These are phyloP conservation scores for Deroplatys truncata DNA, from an alignment of 2,888 invertebrate genomes.

Conservation along the genomic window DNA sequence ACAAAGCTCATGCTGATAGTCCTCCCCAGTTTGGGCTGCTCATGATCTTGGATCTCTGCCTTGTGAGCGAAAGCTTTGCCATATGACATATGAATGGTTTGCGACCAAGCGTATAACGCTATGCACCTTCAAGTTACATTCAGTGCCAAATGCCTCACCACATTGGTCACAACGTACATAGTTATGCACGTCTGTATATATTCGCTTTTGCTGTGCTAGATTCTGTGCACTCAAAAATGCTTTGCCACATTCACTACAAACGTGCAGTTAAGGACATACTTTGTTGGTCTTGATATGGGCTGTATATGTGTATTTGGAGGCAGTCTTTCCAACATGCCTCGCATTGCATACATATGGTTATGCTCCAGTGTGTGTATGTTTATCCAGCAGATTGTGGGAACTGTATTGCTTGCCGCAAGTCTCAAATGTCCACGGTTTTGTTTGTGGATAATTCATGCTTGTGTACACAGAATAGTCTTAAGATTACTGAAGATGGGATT, in stretches of 20 bases:
- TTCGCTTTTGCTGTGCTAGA: slow-evolving; percentile 68
- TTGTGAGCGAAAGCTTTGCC: slow-evolving; percentile 71
- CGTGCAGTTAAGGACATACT: slow-evolving; percentile 62
- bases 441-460: slow-evolving; percentile 59
- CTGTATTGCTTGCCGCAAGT: slow-evolving; percentile 65
- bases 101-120: slow-evolving; percentile 72
- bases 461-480: slow-evolving; percentile 57
- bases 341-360: slow-evolving; percentile 67
- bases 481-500: slow-evolving; percentile 58
- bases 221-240: slow-evolving; percentile 74
- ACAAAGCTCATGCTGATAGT: slow-evolving; percentile 66
- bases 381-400: slow-evolving; percentile 64
- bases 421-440: slow-evolving; percentile 60
- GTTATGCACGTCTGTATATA: slow-evolving; percentile 67
- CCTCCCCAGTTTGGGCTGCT: slow-evolving; percentile 67
- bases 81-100: slow-evolving; percentile 70
- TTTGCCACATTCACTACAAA: slow-evolving; percentile 64
- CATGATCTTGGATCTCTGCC: slow-evolving; percentile 76
- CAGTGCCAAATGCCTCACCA: slow-evolving; percentile 69
- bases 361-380: slow-evolving; percentile 66
- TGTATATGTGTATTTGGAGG: slow-evolving; percentile 73
- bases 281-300: slow-evolving; percentile 72
- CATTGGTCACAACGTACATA: slow-evolving; percentile 65
- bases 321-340: slow-evolving; percentile 62
- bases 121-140: slow-evolving; percentile 73